Evolutionary conservation across 2,797 vertebrate genomes (phyloP), one percentile per base, ranked within the genome.

Genomic region (Myotis planiceps): DNA sequence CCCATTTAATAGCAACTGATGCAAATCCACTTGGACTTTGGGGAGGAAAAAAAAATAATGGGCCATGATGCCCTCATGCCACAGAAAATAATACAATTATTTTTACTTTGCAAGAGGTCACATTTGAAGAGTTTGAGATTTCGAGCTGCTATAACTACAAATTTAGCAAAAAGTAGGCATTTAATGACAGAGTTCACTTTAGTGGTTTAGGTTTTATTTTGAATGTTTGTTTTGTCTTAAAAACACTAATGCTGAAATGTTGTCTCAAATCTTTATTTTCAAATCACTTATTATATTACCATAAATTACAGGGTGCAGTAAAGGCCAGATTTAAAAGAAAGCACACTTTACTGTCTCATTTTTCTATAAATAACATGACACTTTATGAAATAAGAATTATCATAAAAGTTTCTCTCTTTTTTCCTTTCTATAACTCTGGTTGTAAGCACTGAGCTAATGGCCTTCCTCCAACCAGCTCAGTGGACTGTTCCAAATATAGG

Each of bases 231-330:
- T 99, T 98, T 99, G 98, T 99, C 98, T 99, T 98, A 98, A 98
- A 99, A 98, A 98, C 98, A 97, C 98, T 99, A 98, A 99, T 98
- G 98, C 98, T 98, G 97, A 99, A 98, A 98, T 98, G 98, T 98
- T 98, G 98, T 98, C 98, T 99, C 98, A 98, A 98, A 98, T 99
- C 98, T 98, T 98, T 98, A 98, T 99, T 99, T 99, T 98, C 97
- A 98, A 99, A 99, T 99, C 98, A 98, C 98, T 99, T 99, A 99
- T 99, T 99, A 99, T 98, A 99, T 99, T 95, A 18, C 99, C 98
- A 98, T 98, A 99, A 99, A 99, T 99, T 99, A 98, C 74, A 99
- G 98, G 98, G 98, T 99, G 80, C 88, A 96, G 97, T 90, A 98
- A 98, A 98, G 98, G 97, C 97, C 98, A 99, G 98, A 98, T 98